A percentile compares a stretch with the other conserved stretches of the same genome.
These are phyloP conservation scores for Aphelocoma coerulescens DNA, from an alignment of 2,113 vertebrate species.

Conservation along the genomic window DNA sequence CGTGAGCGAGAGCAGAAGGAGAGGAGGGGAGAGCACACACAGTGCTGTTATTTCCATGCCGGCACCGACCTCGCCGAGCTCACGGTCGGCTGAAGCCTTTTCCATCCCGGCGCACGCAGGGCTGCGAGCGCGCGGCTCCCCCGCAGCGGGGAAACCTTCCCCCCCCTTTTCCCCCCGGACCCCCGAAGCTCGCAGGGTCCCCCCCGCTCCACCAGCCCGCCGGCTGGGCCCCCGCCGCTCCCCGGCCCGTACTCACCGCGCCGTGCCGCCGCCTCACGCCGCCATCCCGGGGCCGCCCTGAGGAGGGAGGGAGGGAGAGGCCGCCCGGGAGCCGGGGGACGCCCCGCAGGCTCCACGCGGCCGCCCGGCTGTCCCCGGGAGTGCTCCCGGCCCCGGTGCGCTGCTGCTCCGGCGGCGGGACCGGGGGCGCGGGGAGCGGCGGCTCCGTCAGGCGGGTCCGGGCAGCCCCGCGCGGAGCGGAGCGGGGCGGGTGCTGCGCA, in stretches of 20 bases:
- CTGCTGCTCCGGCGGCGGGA: neutral
- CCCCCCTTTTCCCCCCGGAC: no score
- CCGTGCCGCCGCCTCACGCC: neutral
- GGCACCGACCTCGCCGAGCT: neutral
- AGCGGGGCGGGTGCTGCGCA: neutral
- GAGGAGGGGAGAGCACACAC: neutral
- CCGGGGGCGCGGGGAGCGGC: no score
- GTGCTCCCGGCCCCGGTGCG: neutral
- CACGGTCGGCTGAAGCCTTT: rapidly evolving
- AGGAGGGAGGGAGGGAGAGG: neutral
- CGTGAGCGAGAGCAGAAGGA: rapidly evolving
- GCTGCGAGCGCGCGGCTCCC: neutral
- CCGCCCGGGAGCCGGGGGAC: neutral
- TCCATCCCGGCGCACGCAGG: no score
- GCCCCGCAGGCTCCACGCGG: neutral
- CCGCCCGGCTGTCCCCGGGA: neutral
- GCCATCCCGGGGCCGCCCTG: neutral
- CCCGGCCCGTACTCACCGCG: neutral
- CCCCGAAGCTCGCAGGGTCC: rapidly evolving
- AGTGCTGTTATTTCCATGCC: neutral
- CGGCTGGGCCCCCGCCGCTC: neutral
- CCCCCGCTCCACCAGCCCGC: neutral
- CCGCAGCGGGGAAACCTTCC: neutral
- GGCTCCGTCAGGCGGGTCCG: neutral
- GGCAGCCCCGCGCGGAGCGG: neutral